These are phyloP conservation scores for cattle (Bos taurus) DNA, from an alignment of 2,113 vertebrate species.

Conservation along the genomic window DNA sequence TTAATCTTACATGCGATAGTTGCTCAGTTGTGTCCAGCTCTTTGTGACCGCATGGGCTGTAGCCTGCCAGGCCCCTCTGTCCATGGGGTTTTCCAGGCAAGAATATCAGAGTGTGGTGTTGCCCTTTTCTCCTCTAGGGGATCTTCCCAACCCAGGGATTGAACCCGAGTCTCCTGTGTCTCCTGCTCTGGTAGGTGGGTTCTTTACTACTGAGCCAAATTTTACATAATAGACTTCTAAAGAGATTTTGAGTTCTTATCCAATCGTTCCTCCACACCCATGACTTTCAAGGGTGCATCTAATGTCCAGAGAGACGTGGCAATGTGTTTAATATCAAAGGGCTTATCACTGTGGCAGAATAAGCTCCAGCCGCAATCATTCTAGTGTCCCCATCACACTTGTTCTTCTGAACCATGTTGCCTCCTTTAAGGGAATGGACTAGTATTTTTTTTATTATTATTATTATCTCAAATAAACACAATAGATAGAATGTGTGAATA, in stretches of 20 bases:
- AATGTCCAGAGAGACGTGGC: neutral
- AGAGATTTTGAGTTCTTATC: neutral
- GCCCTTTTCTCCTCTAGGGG: neutral
- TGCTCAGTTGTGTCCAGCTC: neutral
- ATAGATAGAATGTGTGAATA: neutral
- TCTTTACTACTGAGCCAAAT: neutral
- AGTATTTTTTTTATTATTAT: neutral
- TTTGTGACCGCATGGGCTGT: accelerated
- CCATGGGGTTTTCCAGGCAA: neutral
- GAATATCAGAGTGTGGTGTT: accelerated
- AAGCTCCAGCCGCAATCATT: neutral
- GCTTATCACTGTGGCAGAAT: neutral
- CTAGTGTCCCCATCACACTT: neutral
- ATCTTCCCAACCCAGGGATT: neutral
- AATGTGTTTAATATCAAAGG: neutral
- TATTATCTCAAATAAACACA: neutral
- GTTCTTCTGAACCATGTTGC: neutral
- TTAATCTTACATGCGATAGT: neutral
- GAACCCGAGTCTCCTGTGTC: neutral
- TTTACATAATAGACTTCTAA: neutral
- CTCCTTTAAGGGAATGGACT: neutral
- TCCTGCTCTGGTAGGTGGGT: neutral
- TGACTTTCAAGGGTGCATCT: neutral
- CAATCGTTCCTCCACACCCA: accelerated
- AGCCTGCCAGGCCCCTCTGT: neutral